phyloP scores from a whole-genome alignment of 1,140 invertebrate species.

The Drosophila willistoni region DNA sequence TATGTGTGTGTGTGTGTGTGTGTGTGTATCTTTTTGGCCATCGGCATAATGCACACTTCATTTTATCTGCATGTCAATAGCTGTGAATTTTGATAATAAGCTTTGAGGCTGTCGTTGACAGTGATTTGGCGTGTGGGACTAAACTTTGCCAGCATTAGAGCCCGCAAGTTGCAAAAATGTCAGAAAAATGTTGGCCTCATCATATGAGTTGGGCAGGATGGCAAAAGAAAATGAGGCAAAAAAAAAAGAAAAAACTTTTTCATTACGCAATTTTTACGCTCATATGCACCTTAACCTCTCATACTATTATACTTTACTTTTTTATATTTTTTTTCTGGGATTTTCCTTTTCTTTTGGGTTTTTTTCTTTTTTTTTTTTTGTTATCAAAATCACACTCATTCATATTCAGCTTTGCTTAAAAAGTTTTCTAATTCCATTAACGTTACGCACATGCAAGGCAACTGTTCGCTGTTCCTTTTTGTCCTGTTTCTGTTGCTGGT shows the following conservation, averaged over 20 bases:
- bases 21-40: not conserved
- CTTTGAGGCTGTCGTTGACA: conserved; percentile 38
- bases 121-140: conserved; percentile 69
- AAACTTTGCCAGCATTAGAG: conserved; percentile 56
- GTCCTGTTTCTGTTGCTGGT: not conserved
- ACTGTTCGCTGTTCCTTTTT: conserved; percentile 29
- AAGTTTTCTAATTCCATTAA: conserved; percentile 81
- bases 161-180: conserved; percentile 52
- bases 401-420: conserved; percentile 69
- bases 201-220: conserved; percentile 21
- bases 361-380: conserved; percentile 28
- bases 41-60: conserved; percentile 10
- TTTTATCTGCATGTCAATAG: conserved; percentile 40
- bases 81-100: conserved; percentile 58
- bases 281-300: conserved; percentile 46
- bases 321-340: conserved; percentile 25
- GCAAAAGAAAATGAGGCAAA: conserved; percentile 3
- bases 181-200: conserved; percentile 41
- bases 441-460: conserved; percentile 71
- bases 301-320: conserved; percentile 1
- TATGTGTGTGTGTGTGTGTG: not conserved
- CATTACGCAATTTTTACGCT: conserved; percentile 74
- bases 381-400: conserved; percentile 68
- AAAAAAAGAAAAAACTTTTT: conserved; percentile 60
- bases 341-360: conserved; percentile 24